phyloP scores from a whole-genome alignment of 2,888 invertebrate genomes.

The Hesperia comma region DNA sequence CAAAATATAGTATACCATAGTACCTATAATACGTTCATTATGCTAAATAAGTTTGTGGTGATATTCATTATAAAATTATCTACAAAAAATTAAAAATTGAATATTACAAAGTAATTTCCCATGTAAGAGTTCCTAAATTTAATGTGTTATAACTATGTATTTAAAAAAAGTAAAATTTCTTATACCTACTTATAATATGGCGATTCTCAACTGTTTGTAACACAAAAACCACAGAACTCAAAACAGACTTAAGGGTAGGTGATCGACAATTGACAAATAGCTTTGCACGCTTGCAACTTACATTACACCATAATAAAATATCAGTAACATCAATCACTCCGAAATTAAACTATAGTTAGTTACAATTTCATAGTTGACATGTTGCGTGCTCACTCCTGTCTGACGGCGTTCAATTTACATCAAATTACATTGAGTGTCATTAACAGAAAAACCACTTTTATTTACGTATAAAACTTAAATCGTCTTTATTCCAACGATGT shows the following conservation, averaged over 20 bases:
- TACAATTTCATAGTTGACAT: constrained; percentile 81
- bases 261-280: constrained; percentile 37
- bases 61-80: too few species aligned
- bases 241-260: constrained; percentile 11
- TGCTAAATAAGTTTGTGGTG: too few species aligned
- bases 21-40: too few species aligned
- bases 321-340: constrained; percentile 68
- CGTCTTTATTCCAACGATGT: constrained; percentile 50
- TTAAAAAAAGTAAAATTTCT: too few species aligned
- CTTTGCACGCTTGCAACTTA: constrained; percentile 41
- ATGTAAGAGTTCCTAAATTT: too few species aligned
- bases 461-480: constrained; percentile 46
- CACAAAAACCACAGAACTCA: background rate
- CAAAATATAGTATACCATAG: too few species aligned
- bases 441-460: constrained; percentile 66
- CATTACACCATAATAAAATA: constrained; percentile 48
- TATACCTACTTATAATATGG: too few species aligned
- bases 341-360: constrained; percentile 69
- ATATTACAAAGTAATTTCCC: too few species aligned
- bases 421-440: constrained; percentile 79
- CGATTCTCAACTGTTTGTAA: background rate
- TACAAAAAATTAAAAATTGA: too few species aligned
- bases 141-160: too few species aligned
- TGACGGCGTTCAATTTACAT: constrained; percentile 76
- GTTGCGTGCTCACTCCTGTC: constrained; percentile 73